Base-by-base conservation (phyloP, 2,113 vertebrate species). In the Brachyistius frenatus region DNA sequence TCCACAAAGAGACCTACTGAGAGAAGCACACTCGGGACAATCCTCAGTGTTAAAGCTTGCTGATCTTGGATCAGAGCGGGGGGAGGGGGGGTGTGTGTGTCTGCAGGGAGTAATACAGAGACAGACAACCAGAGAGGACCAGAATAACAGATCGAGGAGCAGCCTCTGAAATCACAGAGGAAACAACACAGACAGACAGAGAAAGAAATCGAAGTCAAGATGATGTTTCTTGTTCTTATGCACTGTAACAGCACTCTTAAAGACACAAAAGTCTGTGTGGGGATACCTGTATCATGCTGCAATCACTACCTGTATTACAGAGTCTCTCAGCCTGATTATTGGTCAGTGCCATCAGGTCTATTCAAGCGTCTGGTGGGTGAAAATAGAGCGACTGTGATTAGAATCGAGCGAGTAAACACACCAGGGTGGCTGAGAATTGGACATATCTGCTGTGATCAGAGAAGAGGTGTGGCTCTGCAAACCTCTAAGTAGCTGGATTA, bases 1-100 rank as follows among this genome's bases (percentile, higher is more conserved):
- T 94, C 93, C 92, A 35, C 87, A 91, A 94, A 95, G 94, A 94
- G 91, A 90, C 91, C 88, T 84, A 87, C 94, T 92, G 94, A 94
- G 92, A 93, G 75, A 80, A 70, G 85, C 52, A 66, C 81, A 73
- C 87, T 74, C n/a, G 76, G 78, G 83, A 85, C 79, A 77, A 83
- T 74, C 78, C 81, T 79, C 32, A 23, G 47, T 72, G 76, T 62
- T 89, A 88, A 89, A 90, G 76, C 81, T 85, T 33, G 85, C 84
- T 89, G 89, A 91, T 92, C 87, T 81, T n/a, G 62, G 79, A 91
- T 93, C 90, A 90, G 88, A 92, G 81, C 6, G 46, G 31, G 74
- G 72, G 84, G 71, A 78, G 60, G 83, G 23, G 23, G 23, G 23
- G 23, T n/a, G 23, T 23, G 23, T 23, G 23, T 23, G 23, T 86